Base-by-base conservation (phyloP, 2,797 vertebrate species). In the Rhinella marina region DNA sequence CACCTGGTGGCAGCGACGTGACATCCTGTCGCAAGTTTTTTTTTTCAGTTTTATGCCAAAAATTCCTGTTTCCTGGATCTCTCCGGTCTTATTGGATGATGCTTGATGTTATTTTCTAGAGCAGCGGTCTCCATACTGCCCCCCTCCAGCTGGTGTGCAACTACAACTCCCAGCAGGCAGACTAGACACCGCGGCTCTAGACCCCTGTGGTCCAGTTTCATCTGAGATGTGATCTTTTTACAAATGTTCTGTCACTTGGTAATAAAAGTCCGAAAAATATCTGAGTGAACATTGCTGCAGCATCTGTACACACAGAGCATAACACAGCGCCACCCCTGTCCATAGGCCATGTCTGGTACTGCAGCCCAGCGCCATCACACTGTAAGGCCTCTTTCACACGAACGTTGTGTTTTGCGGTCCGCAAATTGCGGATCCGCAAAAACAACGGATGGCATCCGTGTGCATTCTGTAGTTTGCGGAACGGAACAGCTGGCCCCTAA, bases 221-320 rank as follows among this genome's bases (percentile, higher is more conserved):
- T 56, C 27, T 14, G 23, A 73, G 56, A n/a, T 82, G 79, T 75
- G 62, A 84, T 66, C 27, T 88, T 89, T 89, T 82, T 89, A 89
- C 61, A 82, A 68, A 72, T 79, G 25, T 78, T 21, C 29, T 66
- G 88, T 78, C 57, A 16, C 5, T 88, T 83, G 85, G 11, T 89
- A 89, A 89, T 89, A 86, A 89, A 89, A 89, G 32, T 17, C 17
- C 6, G 21, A 62, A 62, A 81, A 80, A 12, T 10, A 5, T 77
- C 75, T 8, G 75, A 77, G 4, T 48, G 19, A 29, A 19, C 7
- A 23, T 7, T 25, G 10, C 62, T 4, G 8, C 25, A 11, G 10
- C 12, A 25, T 23, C 7, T 11, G 23, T 2, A 64, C 13, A 9
- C 59, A 41, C 41, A 7, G 41, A 6, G 41, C 41, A 41, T 0